These are phyloP conservation scores for Aspidiotus destructor DNA, from an alignment of 2,888 invertebrate species.

Conservation along the genomic window DNA sequence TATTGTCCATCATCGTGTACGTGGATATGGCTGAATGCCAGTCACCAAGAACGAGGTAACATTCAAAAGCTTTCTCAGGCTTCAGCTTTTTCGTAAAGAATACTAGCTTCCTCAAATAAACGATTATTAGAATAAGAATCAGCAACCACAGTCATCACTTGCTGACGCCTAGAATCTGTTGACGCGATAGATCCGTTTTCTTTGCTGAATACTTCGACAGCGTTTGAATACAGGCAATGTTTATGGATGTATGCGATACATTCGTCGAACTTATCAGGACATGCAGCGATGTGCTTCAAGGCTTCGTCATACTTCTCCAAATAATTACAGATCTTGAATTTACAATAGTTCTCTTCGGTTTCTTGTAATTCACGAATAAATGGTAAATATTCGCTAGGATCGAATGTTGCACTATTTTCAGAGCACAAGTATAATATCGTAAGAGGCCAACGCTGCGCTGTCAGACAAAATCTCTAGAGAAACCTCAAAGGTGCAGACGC, in stretches of 20 bases:
- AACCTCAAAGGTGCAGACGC: no score
- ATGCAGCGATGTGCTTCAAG: constrained; percentile 53
- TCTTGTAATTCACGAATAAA: constrained; percentile 65
- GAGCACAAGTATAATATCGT: constrained; percentile 75
- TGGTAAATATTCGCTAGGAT: constrained; percentile 85
- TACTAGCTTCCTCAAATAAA: constrained; percentile 66
- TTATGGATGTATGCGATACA: constrained; percentile 60
- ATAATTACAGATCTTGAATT: constrained; percentile 67
- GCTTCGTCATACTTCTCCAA: constrained; percentile 66
- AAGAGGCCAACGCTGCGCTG: constrained; percentile 77
- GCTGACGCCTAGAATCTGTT: constrained; percentile 43
- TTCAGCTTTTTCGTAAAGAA: constrained; percentile 61
- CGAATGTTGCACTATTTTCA: constrained; percentile 71
- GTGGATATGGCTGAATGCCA: constrained; percentile 15
- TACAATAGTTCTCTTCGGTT: constrained; percentile 60
- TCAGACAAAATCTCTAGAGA: no score
- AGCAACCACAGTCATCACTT: constrained; percentile 57
- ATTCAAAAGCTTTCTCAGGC: constrained; percentile 54
- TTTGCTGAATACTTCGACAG: constrained; percentile 10
- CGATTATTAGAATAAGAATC: constrained; percentile 56
- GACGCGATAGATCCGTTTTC: not conserved
- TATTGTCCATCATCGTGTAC: not conserved
- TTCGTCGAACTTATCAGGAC: constrained; percentile 48
- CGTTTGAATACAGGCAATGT: constrained; percentile 55
- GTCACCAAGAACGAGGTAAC: constrained; percentile 5